Base-by-base conservation (phyloP, 2,113 vertebrate species). In the Syngnathus floridae region DNA sequence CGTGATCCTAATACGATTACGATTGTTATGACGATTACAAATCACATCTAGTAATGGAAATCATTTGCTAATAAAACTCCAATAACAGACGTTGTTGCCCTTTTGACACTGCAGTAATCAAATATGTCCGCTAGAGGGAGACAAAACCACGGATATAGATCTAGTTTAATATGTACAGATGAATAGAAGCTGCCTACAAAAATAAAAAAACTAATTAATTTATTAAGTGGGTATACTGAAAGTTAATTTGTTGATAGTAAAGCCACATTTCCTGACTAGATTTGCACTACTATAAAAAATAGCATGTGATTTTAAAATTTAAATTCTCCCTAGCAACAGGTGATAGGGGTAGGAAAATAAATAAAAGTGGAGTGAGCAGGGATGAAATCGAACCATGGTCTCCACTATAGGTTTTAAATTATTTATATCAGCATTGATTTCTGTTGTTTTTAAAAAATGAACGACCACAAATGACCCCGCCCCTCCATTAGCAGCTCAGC, bases 1-100 rank as follows among this genome's bases (percentile, higher is more conserved):
- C 16, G 46, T 19, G 61, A 35, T 37, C 36, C 48, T 55, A 61
- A 37, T 35, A 62, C 11, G 54, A 36, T 22, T 49, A 48, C 46
- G 36, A 46, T 69, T 22, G 31, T 66, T 65, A 82, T 70, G 22
- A 46, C 64, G 60, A 19, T 66, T 52, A 74, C 57, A 56, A 60
- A 70, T 72, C 46, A 71, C 43, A 65, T 60, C 0, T n/a, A 21
- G 52, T 45, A 63, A 73, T 54, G 54, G 49, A 57, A 41, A 65
- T 19, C 22, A 71, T 59, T 60, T 65, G 13, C 21, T 40, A 81
- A 75, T 84, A 82, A 81, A 84, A 67, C 37, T n/a, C 5, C 43
- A 22, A 49, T 17, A 7, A 51, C 46, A 67, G 1, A 61, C 6
- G 17, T 67, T n/a, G 0, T 77, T n/a, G 38, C 59, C 5, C 58